These are phyloP conservation scores for Penelope pileata DNA, from an alignment of 2,113 vertebrate genomes.

Conservation along the genomic window DNA sequence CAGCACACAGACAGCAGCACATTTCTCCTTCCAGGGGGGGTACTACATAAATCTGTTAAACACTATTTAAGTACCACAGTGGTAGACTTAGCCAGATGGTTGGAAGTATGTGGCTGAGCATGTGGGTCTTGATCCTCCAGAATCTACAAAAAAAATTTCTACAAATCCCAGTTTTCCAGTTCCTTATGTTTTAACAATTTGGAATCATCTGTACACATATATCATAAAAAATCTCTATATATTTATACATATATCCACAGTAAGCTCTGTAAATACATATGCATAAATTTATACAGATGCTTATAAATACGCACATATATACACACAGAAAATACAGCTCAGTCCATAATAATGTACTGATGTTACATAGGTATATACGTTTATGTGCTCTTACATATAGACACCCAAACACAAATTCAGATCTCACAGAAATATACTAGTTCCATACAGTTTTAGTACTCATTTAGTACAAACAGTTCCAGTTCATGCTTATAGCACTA, in stretches of 20 bases:
- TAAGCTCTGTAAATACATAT: neutral
- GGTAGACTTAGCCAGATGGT: neutral
- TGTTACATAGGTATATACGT: neutral
- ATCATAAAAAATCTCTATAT: neutral
- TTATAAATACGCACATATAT: neutral
- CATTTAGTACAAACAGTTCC: neutral
- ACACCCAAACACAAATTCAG: neutral
- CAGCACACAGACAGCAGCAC: rapidly evolving
- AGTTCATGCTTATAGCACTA: neutral
- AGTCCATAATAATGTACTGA: neutral
- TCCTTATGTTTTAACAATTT: neutral
- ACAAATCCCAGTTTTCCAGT: neutral
- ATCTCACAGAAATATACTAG: neutral
- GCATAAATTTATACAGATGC: neutral
- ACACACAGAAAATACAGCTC: neutral
- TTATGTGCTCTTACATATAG: neutral
- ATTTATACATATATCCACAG: neutral
- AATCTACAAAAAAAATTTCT: neutral
- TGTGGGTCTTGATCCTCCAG: neutral
- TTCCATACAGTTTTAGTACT: neutral
- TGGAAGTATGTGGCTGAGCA: neutral
- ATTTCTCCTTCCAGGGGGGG: neutral
- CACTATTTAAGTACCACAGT: neutral
- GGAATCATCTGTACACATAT: neutral
- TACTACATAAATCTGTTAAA: neutral